Evolutionary conservation across 2,797 vertebrate species (phyloP).

Genomic region (Ctenosaura bakeri): DNA sequence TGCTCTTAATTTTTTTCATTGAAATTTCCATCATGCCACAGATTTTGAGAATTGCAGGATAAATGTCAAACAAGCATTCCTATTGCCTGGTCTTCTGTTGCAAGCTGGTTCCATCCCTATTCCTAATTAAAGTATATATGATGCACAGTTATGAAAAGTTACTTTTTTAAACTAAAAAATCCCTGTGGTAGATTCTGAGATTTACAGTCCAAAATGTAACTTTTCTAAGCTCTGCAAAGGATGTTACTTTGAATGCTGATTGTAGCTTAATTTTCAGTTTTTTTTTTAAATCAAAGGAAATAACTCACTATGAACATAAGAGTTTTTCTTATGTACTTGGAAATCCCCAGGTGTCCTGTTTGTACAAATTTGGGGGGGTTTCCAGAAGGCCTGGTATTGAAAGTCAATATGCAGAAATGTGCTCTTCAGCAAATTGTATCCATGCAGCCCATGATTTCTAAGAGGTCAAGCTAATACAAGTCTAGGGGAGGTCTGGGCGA

Average conservation of each 20-base stretch:
- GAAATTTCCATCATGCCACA: neutral
- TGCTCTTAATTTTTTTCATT: neutral
- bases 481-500: neutral
- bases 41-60: neutral
- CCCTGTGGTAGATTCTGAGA: neutral
- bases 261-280: neutral
- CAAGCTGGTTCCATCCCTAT: neutral
- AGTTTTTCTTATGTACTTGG: neutral
- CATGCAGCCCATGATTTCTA: neutral
- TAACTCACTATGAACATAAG: neutral
- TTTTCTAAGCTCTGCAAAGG: neutral
- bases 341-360: constrained; percentile 15
- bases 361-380: constrained; percentile 3
- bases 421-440: neutral
- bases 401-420: constrained; percentile 2
- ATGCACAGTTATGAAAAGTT: too few species aligned
- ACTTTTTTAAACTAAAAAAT: too few species aligned
- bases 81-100: neutral
- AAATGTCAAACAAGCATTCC: neutral
- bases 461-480: neutral
- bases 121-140: neutral
- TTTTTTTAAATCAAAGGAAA: neutral
- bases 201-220: neutral
- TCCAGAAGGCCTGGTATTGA: neutral
- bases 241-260: neutral